Evolutionary conservation across 2,113 vertebrate species (phyloP).

Genomic region (Pelusios castaneus): DNA sequence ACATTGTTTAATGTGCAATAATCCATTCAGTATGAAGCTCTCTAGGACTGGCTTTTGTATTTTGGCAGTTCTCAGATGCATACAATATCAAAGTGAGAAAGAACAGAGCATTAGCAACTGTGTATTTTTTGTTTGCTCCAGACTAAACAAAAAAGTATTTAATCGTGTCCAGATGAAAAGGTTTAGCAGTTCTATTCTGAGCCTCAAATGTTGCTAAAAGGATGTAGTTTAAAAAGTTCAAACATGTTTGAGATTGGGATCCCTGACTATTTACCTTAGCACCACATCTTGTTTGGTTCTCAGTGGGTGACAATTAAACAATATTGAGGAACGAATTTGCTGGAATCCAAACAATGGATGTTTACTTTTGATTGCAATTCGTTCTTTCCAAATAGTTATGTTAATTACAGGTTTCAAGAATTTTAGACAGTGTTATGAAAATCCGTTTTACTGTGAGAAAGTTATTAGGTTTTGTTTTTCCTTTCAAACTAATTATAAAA

Average conservation of each 20-base stretch:
- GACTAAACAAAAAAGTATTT: constrained; percentile 52
- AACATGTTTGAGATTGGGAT: neutral
- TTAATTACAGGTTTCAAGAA: constrained; percentile 37
- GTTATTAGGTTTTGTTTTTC: constrained; percentile 1
- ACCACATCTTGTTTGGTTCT: neutral
- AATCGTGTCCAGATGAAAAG: constrained; percentile 35
- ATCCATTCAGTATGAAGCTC: neutral
- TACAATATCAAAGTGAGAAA: constrained; percentile 11
- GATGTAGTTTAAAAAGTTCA: neutral
- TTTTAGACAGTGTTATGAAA: neutral
- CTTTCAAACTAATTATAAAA: neutral
- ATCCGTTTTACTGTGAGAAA: constrained; percentile 23
- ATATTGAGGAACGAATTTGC: neutral
- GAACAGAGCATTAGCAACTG: constrained; percentile 1
- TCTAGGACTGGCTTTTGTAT: constrained; percentile 7
- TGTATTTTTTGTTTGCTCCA: constrained; percentile 12
- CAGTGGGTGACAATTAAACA: neutral
- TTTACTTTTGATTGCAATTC: constrained; percentile 58
- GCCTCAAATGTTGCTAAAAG: neutral
- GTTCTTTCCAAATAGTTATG: constrained; percentile 42
- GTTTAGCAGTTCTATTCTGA: neutral
- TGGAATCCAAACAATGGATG: constrained; percentile 39
- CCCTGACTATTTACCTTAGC: neutral
- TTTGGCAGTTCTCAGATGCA: constrained; percentile 1
- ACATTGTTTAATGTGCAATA: neutral